These are phyloP conservation scores for Mesoclemmys tuberculata DNA, from an alignment of 2,113 vertebrate species.

Conservation along the genomic window DNA sequence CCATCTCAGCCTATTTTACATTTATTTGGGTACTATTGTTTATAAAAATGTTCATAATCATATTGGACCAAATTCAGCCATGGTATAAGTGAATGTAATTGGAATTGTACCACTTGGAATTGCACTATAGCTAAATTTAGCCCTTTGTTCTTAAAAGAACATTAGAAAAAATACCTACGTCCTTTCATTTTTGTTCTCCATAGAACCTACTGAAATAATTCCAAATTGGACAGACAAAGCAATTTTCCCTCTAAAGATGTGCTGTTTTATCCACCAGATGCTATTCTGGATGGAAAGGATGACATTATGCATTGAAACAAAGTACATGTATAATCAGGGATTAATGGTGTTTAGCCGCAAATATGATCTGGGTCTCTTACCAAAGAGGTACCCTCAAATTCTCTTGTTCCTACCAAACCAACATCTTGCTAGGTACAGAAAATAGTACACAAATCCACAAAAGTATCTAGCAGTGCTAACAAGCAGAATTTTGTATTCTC, in stretches of 20 bases:
- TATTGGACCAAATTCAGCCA: neutral
- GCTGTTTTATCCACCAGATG: neutral
- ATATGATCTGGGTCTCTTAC: neutral
- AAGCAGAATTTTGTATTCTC: neutral
- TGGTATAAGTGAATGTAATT: neutral
- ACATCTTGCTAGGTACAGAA: neutral
- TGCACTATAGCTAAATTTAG: neutral
- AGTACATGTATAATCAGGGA: neutral
- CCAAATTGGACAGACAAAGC: neutral
- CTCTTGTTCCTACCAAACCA: neutral
- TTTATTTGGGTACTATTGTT: neutral
- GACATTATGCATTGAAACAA: neutral
- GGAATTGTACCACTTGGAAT: neutral
- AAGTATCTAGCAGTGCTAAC: neutral
- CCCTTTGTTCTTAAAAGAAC: neutral
- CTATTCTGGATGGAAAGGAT: neutral
- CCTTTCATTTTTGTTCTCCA: neutral
- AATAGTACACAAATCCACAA: neutral
- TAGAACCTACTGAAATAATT: neutral
- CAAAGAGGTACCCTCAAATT: neutral
- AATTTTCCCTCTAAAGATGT: neutral
- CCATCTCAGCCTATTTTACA: neutral
- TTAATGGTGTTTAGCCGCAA: neutral
- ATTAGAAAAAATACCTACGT: neutral
- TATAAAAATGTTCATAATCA: neutral